Evolutionary conservation across 2,888 invertebrate genomes (phyloP), one percentile per base, ranked within the genome.

Genomic region (Sicus ferrugineus): DNA sequence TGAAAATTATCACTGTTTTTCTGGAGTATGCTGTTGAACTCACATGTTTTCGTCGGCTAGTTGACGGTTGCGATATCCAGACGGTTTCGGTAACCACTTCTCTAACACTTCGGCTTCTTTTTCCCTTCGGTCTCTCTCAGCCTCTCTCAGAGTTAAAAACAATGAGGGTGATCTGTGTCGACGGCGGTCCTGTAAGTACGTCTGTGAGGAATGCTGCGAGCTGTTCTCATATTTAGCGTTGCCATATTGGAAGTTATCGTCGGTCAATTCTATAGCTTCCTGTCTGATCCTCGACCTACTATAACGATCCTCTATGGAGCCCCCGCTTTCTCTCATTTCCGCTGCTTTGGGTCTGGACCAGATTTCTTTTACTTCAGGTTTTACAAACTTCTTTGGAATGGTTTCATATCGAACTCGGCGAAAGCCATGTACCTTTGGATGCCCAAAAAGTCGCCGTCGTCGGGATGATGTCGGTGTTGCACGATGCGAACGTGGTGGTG

Each of bases 311-410:
- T 59, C 48, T 19, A 58, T 59, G 1, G 67, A 70, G 2, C 52
- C 31, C 5, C 30, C 21, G 14, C 68, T 63, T 31, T 61, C 64
- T 1, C 71, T 14, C 66, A 66, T 66, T 63, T 66, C 54, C 5
- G 48, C 9, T 3, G 61, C 50, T 63, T 68, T 67, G 11, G 70
- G 54, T 26, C 62, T 68, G 16, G 54, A 23, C 68, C 68, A 71
- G 1, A 71, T 19, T 30, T 71, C 61, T 0, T 28, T 28, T 6
- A 70, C 21, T 31, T 46, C 31, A 7, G 34, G 21, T 16, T 31
- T 19, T 6, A 19, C 19, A 19, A 34, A 34, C 21, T 58, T 31
- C 9, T 23, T 3, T 30, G 56, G 6, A 5, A 30, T 28, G 16
- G 9, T 28, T 2, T 54, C 16, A 21, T 34, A 11, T 34, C 11